These are phyloP conservation scores for Sterrhoptilus dennistouni DNA, from an alignment of 2,113 vertebrate genomes.

Conservation along the genomic window DNA sequence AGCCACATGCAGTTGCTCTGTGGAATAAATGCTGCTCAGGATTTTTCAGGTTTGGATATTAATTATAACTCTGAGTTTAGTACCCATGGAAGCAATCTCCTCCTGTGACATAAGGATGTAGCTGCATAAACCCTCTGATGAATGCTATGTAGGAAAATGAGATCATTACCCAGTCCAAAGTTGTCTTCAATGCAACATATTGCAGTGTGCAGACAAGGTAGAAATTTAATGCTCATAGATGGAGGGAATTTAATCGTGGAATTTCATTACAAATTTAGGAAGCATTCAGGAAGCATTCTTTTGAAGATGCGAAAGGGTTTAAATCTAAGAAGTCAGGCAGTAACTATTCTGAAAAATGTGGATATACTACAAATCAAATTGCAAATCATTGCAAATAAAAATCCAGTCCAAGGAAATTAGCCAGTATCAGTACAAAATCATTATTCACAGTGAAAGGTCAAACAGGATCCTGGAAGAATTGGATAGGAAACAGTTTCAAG, in stretches of 20 bases:
- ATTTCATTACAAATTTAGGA: background rate
- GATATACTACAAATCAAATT: background rate
- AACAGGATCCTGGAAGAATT: background rate
- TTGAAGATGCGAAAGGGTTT: background rate
- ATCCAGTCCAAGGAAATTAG: background rate
- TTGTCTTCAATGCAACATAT: background rate
- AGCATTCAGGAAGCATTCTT: background rate
- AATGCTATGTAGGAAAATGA: background rate
- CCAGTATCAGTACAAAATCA: background rate
- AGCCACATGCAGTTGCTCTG: rapidly evolving
- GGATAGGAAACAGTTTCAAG: background rate
- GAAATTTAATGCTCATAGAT: background rate
- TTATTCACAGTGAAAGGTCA: conserved; percentile 2
- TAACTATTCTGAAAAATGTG: conserved; percentile 7
- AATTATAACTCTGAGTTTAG: background rate
- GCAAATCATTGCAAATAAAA: background rate
- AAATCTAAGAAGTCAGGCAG: background rate
- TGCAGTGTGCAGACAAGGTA: background rate
- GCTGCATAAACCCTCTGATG: background rate
- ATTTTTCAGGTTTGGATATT: background rate
- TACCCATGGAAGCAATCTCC: background rate
- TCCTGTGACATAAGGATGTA: background rate
- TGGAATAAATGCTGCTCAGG: background rate
- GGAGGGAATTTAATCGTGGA: background rate
- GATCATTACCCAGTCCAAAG: background rate